Evolutionary conservation across 2,888 invertebrate genomes (phyloP).

Genomic region (Sabatieria punctata): DNA sequence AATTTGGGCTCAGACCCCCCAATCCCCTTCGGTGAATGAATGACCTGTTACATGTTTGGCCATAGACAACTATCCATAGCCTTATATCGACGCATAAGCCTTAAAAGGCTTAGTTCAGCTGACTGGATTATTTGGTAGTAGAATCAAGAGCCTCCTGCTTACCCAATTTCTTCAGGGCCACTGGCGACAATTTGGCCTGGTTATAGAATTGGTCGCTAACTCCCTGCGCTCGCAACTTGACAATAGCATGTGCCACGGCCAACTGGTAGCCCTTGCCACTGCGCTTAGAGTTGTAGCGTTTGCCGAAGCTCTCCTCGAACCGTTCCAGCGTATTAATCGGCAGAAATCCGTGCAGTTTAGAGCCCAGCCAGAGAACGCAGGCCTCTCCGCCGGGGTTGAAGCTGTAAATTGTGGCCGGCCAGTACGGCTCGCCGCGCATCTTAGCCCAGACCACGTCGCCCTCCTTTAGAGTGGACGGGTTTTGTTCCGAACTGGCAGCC

Average conservation of each 20-base stretch:
- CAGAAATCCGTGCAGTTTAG: conserved; percentile 1
- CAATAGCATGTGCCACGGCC: background rate
- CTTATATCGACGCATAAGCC: too few species aligned
- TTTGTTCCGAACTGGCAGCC: too few species aligned
- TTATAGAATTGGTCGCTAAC: background rate
- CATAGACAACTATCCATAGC: too few species aligned
- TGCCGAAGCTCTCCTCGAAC: background rate
- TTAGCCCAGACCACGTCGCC: conserved; percentile 4
- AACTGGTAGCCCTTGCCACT: background rate
- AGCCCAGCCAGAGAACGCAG: conserved; percentile 1
- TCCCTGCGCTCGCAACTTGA: background rate
- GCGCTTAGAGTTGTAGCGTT: conserved; percentile 1
- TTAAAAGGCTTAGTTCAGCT: too few species aligned
- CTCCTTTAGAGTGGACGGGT: too few species aligned
- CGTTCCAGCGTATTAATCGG: background rate
- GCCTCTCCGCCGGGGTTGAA: background rate
- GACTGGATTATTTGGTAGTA: too few species aligned
- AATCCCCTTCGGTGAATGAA: too few species aligned
- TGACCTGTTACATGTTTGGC: too few species aligned
- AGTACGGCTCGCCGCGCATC: conserved; percentile 2
- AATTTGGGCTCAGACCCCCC: too few species aligned
- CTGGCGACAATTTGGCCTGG: background rate
- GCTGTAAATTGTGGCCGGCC: conserved; percentile 2
- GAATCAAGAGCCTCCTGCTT: too few species aligned
- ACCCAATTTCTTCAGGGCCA: background rate